A percentile compares a stretch with the other conserved stretches of the same genome.
Conservation (phyloP, 1,140 invertebrate genomes). For the Aphelenchoides fujianensis region DNA sequence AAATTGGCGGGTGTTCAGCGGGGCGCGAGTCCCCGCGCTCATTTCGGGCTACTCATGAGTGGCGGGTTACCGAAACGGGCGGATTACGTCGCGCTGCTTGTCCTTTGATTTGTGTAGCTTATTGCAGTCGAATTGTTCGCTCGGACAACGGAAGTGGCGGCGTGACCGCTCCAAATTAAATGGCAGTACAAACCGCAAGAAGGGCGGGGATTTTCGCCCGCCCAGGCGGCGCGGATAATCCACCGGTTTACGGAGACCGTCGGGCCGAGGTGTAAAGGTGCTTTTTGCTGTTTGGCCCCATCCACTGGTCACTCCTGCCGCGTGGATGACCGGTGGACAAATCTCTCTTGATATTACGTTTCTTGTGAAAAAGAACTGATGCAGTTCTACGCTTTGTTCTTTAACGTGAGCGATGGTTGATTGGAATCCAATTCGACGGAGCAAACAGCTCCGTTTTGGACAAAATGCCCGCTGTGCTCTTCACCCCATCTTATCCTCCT, state of each 20-base stretch:
- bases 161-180: background rate
- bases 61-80: too few species aligned
- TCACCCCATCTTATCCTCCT: background rate
- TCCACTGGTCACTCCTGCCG: too few species aligned
- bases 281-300: background rate
- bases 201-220: background rate
- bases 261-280: background rate
- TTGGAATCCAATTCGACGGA: too few species aligned
- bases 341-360: background rate
- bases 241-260: background rate
- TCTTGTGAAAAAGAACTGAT: background rate
- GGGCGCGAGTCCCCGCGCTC: background rate
- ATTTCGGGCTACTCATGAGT: too few species aligned
- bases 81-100: background rate
- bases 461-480: too few species aligned
- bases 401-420: too few species aligned
- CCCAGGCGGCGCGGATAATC: background rate
- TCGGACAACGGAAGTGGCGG: background rate
- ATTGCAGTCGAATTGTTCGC: background rate
- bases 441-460: too few species aligned
- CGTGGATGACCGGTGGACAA: too few species aligned
- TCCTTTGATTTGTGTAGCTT: background rate
- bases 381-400: background rate
- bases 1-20: slow-evolving; percentile 1
- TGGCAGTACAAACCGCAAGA: background rate